Evolutionary conservation across 2,113 vertebrate genomes (phyloP).

Genomic region (Gadus macrocephalus): DNA sequence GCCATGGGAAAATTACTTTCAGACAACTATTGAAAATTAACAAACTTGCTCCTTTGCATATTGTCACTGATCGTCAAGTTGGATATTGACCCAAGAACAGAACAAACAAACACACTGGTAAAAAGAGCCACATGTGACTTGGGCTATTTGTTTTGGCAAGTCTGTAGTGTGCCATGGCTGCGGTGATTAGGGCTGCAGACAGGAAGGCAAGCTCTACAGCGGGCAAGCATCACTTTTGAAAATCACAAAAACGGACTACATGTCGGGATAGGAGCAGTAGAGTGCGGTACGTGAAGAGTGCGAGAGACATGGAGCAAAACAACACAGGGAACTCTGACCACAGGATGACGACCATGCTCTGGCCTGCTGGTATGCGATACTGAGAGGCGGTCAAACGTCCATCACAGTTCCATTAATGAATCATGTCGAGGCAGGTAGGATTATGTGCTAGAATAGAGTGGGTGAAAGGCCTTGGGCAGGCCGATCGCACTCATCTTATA

Average conservation of each 20-base stretch:
- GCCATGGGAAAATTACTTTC: not conserved
- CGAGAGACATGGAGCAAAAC: not conserved
- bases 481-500: not conserved
- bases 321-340: not conserved
- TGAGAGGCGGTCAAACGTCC: slow-evolving; percentile 26
- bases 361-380: slow-evolving; percentile 39
- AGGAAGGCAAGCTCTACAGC: not conserved
- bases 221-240: slow-evolving; percentile 5
- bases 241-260: not conserved
- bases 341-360: not conserved
- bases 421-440: slow-evolving; percentile 36
- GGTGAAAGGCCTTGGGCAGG: not conserved
- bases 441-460: slow-evolving; percentile 12
- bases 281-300: not conserved
- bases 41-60: not conserved
- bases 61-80: not conserved
- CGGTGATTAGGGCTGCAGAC: not conserved
- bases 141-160: slow-evolving; percentile 17
- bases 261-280: not conserved
- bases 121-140: not conserved
- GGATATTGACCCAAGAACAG: slow-evolving; percentile 8
- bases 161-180: slow-evolving; percentile 3
- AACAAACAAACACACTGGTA: slow-evolving; percentile 1
- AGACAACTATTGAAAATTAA: not conserved
- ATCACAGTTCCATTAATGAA: slow-evolving; percentile 44